Conservation (phyloP, 2,797 vertebrate species). For the Sebastes oblongus region DNA sequence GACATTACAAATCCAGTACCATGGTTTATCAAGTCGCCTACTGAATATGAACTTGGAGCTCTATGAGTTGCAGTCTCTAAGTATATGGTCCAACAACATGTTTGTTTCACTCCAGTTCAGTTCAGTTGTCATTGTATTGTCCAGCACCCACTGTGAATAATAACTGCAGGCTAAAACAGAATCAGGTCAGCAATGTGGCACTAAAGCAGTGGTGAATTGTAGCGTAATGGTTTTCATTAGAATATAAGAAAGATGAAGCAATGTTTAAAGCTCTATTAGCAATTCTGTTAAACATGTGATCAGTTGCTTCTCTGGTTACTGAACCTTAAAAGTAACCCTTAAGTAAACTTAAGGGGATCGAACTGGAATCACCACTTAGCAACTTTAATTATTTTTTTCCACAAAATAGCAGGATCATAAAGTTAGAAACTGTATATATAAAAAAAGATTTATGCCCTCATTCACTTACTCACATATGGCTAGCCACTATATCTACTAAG, state of each 20-base stretch:
- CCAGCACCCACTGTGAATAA: slow-evolving; percentile 45
- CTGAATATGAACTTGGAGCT: slow-evolving; percentile 12
- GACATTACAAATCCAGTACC: background rate
- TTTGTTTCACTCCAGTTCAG: slow-evolving; percentile 68
- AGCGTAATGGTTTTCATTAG: slow-evolving; percentile 58
- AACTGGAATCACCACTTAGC: background rate
- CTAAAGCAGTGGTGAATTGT: slow-evolving; percentile 55
- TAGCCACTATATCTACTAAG: background rate
- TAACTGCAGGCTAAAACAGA: slow-evolving; percentile 60
- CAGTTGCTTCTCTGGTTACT: background rate
- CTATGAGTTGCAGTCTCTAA: background rate
- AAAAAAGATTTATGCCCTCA: background rate
- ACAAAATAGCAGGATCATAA: background rate
- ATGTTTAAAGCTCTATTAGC: slow-evolving; percentile 31
- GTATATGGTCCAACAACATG: slow-evolving; percentile 2
- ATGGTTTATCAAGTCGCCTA: background rate
- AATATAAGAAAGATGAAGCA: slow-evolving; percentile 19
- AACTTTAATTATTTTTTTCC: background rate
- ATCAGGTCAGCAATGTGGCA: slow-evolving; percentile 60
- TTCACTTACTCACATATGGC: background rate
- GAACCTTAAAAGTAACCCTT: background rate
- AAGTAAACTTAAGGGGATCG: background rate
- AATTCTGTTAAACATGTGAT: slow-evolving; percentile 10
- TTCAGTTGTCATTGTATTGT: slow-evolving; percentile 55
- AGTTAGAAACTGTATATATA: background rate